A percentile compares a stretch with the other conserved stretches of the same genome.
These are phyloP conservation scores for Melipona quadrifasciata DNA, from an alignment of 1,140 invertebrate genomes.

Conservation along the genomic window DNA sequence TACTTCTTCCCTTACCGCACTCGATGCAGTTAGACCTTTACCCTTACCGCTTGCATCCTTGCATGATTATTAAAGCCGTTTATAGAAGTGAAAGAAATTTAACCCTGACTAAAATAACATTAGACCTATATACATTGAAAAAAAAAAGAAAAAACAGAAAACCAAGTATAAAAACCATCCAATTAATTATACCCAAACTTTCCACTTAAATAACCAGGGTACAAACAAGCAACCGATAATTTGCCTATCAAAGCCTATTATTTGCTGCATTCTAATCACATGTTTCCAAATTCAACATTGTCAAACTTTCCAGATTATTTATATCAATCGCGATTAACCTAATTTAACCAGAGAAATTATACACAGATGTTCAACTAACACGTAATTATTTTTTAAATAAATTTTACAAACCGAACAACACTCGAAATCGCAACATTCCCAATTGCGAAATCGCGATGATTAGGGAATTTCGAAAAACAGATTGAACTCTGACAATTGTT, in stretches of 20 bases:
- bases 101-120: slow-evolving; percentile 12
- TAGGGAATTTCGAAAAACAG: too few species aligned
- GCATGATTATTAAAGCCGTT: slow-evolving; percentile 5
- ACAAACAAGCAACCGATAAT: not conserved
- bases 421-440: too few species aligned
- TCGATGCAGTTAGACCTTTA: slow-evolving; percentile 10
- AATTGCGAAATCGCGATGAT: too few species aligned
- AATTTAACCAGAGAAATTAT: too few species aligned
- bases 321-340: too few species aligned
- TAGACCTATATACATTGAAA: not conserved
- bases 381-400: too few species aligned
- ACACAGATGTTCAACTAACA: too few species aligned
- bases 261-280: not conserved
- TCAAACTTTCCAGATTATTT: not conserved
- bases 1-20: not conserved
- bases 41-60: not conserved
- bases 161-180: not conserved
- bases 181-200: not conserved
- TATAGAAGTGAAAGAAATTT: slow-evolving; percentile 8
- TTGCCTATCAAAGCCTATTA: not conserved
- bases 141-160: not conserved
- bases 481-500: too few species aligned
- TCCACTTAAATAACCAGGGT: not conserved
- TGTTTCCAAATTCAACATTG: not conserved
- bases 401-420: too few species aligned